Evolutionary conservation across 2,888 invertebrate species (phyloP).

Genomic region (Sphaerophoria taeniata): DNA sequence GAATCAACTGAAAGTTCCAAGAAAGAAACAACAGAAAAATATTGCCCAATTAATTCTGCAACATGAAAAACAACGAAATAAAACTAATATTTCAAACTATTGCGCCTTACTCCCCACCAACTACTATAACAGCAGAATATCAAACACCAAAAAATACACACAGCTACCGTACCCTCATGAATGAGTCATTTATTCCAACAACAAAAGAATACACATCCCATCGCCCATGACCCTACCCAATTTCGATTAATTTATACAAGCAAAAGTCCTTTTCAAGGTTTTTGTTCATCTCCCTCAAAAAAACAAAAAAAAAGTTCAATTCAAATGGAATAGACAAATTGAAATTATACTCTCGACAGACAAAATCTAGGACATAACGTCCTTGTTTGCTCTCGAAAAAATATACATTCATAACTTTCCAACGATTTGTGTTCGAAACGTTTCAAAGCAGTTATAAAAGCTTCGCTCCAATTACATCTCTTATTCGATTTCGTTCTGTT

Average conservation of each 20-base stretch:
- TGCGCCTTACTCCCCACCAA: not conserved
- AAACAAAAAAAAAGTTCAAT: not conserved
- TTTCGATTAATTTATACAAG: not conserved
- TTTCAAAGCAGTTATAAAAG: conserved; percentile 21
- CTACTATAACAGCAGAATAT: not conserved
- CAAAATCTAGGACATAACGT: conserved; percentile 6
- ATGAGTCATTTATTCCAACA: conserved; percentile 9
- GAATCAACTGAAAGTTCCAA: not conserved
- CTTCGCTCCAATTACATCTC: conserved; percentile 19
- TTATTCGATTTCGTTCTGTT: not conserved
- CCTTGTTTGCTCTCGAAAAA: conserved; percentile 11
- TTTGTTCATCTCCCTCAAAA: not conserved
- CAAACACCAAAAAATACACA: not conserved
- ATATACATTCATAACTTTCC: conserved; percentile 14
- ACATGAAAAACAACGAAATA: not conserved
- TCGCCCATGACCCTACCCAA: conserved; percentile 9
- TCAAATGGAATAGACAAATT: not conserved
- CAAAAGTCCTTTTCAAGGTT: not conserved
- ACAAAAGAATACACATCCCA: no score
- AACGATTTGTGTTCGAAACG: conserved; percentile 4
- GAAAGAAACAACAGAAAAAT: not conserved
- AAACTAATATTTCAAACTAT: not conserved
- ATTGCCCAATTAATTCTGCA: not conserved
- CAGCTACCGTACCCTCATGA: not conserved
- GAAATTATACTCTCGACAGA: not conserved